Conservation (phyloP, 2,888 invertebrate species). For the Troides aeacus region DNA sequence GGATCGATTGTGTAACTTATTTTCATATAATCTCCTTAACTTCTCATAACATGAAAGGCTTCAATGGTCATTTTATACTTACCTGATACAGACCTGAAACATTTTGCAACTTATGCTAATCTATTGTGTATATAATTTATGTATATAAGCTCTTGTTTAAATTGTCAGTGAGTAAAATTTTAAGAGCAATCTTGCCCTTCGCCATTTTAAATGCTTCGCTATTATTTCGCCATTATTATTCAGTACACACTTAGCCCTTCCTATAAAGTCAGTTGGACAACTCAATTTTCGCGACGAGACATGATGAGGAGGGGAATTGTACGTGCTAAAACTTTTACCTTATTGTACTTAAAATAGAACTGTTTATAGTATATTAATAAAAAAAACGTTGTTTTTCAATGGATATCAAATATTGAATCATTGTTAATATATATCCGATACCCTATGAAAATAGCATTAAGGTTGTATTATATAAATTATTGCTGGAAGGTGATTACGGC, state of each 20-base stretch:
- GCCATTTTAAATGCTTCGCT: conserved; percentile 26
- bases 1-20: too few relatives aligned
- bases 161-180: too few relatives aligned
- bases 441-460: neutral
- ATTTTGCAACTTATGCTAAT: too few relatives aligned
- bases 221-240: conserved; percentile 37
- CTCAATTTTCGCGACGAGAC: conserved; percentile 44
- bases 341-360: conserved; percentile 1
- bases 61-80: too few relatives aligned
- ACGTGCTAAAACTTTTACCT: conserved; percentile 34
- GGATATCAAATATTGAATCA: neutral
- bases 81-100: too few relatives aligned
- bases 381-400: neutral
- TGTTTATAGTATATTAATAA: neutral
- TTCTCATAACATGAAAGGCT: too few relatives aligned
- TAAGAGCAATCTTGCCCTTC: neutral
- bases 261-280: conserved; percentile 48
- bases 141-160: too few relatives aligned
- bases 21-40: too few relatives aligned
- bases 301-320: conserved; percentile 39
- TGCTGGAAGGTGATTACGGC: neutral
- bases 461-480: neutral
- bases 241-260: conserved; percentile 40
- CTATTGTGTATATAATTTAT: too few relatives aligned
- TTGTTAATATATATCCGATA: neutral